Conservation (phyloP, 1,140 invertebrate genomes). For the Drosophila hydei region DNA sequence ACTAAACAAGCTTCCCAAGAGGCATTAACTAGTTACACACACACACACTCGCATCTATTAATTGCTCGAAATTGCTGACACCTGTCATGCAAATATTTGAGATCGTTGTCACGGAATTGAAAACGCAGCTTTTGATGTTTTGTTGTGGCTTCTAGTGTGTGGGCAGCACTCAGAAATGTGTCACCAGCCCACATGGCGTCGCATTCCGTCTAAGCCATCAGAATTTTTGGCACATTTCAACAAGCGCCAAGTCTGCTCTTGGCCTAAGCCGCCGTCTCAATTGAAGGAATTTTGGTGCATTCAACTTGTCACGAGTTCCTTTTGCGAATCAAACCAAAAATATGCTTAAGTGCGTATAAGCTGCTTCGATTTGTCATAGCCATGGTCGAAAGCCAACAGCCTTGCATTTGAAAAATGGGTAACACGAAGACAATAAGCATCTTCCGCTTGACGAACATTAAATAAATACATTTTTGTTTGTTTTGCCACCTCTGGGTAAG, state of each 20-base stretch:
- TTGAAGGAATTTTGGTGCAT: slow-evolving; percentile 4
- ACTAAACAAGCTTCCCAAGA: neutral
- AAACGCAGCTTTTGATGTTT: slow-evolving; percentile 27
- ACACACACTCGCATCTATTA: neutral
- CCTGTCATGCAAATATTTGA: slow-evolving; percentile 47
- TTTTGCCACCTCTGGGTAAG: neutral
- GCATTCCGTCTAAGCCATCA: slow-evolving; percentile 4
- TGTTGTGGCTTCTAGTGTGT: neutral
- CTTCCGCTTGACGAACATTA: neutral
- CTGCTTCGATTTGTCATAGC: slow-evolving; percentile 1
- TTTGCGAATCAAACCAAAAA: neutral
- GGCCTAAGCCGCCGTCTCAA: neutral
- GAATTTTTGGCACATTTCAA: slow-evolving; percentile 20
- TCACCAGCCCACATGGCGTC: slow-evolving; percentile 22
- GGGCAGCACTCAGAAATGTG: slow-evolving; percentile 34
- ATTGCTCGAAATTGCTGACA: slow-evolving; percentile 30
- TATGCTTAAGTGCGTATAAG: neutral
- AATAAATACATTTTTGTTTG: no score
- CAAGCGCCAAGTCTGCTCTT: slow-evolving; percentile 7
- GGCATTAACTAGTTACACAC: neutral
- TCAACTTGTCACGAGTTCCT: slow-evolving; percentile 17
- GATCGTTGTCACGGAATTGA: slow-evolving; percentile 23
- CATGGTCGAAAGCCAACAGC: neutral
- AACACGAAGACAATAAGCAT: neutral
- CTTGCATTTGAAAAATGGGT: neutral